These are phyloP conservation scores for Salvelinus sp. DNA, from an alignment of 2,113 vertebrate species.

Conservation along the genomic window DNA sequence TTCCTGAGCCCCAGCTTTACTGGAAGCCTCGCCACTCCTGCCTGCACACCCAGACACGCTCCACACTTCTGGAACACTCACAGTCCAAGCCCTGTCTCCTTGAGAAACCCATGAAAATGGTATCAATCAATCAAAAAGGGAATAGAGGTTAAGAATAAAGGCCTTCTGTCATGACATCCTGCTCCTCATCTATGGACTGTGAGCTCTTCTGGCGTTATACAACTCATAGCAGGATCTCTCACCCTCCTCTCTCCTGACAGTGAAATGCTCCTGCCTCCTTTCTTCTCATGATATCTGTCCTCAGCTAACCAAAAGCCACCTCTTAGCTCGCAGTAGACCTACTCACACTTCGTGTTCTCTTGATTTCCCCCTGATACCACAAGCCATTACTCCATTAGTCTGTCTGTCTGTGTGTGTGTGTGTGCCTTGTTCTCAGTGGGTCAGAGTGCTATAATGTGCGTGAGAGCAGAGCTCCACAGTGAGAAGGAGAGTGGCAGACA, in stretches of 20 bases:
- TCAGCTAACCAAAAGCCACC: not conserved
- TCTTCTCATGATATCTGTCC: not conserved
- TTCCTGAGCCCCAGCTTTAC: not conserved
- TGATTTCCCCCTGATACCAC: not conserved
- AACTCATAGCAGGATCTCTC: not conserved
- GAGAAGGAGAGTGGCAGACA: constrained; percentile 1
- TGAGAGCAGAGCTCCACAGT: constrained; percentile 8
- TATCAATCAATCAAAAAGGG: no score
- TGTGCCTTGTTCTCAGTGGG: not conserved
- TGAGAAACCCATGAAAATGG: no score
- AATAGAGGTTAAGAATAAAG: no score
- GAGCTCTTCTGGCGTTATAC: no score
- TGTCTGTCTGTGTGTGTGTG: not conserved
- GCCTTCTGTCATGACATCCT: no score
- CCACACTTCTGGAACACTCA: no score
- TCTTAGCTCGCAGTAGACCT: not conserved
- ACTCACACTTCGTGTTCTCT: not conserved
- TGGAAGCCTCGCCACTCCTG: no score
- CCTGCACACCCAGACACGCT: no score
- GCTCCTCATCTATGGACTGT: no score
- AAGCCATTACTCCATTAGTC: not conserved
- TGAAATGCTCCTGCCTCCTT: not conserved
- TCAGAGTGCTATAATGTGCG: not conserved
- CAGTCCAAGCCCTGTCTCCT: no score
- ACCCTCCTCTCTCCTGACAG: not conserved